Base-by-base conservation (phyloP, 2,797 vertebrate genomes). In the Catharus ustulatus region DNA sequence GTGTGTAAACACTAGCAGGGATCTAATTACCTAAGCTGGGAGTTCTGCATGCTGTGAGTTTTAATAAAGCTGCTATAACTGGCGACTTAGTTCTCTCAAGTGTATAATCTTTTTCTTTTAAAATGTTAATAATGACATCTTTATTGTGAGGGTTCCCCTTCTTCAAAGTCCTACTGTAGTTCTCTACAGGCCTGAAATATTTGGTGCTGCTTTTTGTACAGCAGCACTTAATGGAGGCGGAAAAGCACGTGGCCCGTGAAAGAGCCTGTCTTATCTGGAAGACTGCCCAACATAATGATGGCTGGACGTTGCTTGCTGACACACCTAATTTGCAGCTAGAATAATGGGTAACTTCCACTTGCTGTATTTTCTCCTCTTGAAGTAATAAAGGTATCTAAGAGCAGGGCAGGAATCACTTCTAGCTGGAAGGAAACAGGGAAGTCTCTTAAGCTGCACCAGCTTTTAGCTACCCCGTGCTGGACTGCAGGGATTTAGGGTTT, bases 1-100 rank as follows among this genome's bases (percentile, higher is more conserved):
- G 32, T 72, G 43, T 93, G 59, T 84, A 84, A 93, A 88, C 76
- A 87, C 7, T 59, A 66, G 20, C 77, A 52, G 32, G 27, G 32
- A 62, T 95, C 67, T 84, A 36, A 84, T 95, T 95, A 87, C 76
- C 72, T 79, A 54, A 88, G 42, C 63, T 78, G 16, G 36, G 74
- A 81, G n/a, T 92, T 90, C 45, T 57, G 40, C 95, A 73, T 84
- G 79, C 66, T 93, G 90, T 52, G 83, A 76, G 62, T 93, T 95
- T 95, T 95, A 93, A 89, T 91, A 90, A 90, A 95, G 52, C 77
- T 34, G 38, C 57, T 76, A 42, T 63, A 91, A 66, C 73, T 49
- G 59, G 55, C 4, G 58, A 73, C 58, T 94, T 58, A 38, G 8
- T 82, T 92, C 71, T 79, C 83, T 78, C 79, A 86, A 69, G 74